phyloP scores from a whole-genome alignment of 2,797 vertebrate species.

The Chrosomus eos region DNA sequence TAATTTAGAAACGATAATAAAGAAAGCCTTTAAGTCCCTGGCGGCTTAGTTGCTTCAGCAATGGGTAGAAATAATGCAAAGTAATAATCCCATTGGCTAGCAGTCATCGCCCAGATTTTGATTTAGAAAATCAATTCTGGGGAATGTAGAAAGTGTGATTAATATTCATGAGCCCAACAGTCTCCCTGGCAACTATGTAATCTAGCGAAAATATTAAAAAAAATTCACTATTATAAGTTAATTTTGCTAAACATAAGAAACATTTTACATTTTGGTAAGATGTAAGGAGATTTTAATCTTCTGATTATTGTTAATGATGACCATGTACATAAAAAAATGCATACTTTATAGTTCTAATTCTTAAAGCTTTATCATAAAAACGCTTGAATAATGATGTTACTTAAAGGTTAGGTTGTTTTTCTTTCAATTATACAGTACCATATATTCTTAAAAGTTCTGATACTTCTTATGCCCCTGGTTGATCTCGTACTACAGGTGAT shows the following conservation, averaged over 20 bases:
- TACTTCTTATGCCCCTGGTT: neutral
- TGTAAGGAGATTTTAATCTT: neutral
- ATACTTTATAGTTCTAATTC: neutral
- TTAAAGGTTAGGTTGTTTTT: neutral
- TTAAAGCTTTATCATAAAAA: neutral
- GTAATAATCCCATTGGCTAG: neutral
- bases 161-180: neutral
- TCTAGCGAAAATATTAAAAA: too few relatives aligned
- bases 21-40: neutral
- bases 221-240: neutral
- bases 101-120: neutral
- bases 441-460: neutral
- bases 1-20: neutral
- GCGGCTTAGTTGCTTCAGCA: neutral
- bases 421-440: neutral
- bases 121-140: too few relatives aligned
- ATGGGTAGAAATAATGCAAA: neutral
- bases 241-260: neutral
- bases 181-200: neutral
- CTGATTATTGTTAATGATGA: neutral
- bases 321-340: neutral
- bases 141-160: neutral
- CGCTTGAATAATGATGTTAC: neutral
- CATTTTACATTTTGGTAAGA: neutral
- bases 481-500: constrained; percentile 36